Conservation (phyloP, 2,113 vertebrate species). For the Cervus canadensis region DNA sequence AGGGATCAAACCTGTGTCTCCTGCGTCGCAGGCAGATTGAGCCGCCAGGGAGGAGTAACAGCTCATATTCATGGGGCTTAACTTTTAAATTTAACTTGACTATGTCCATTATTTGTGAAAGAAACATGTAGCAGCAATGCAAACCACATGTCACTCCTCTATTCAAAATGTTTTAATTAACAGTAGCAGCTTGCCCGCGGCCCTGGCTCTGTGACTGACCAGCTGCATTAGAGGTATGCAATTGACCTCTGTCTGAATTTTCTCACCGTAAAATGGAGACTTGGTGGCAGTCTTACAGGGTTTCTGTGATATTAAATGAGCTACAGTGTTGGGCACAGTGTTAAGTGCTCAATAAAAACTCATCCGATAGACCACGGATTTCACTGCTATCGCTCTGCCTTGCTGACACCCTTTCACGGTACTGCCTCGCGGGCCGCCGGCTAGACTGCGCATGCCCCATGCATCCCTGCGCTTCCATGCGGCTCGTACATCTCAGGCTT, state of each 20-base stretch:
- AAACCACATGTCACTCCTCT: neutral
- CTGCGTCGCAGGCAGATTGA: neutral
- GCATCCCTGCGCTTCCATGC: neutral
- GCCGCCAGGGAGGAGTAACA: neutral
- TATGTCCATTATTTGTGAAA: neutral
- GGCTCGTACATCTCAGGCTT: no score
- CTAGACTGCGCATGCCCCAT: accelerated
- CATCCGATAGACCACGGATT: accelerated
- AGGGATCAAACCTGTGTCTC: neutral
- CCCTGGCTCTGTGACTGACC: neutral
- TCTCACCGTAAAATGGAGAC: neutral
- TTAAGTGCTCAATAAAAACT: neutral
- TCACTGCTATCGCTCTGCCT: accelerated
- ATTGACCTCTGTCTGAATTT: neutral
- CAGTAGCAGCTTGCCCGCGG: neutral
- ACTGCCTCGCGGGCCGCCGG: neutral
- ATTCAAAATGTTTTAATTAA: neutral
- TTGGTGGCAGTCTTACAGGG: neutral
- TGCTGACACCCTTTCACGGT: accelerated
- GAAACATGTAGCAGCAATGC: neutral
- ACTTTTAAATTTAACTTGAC: neutral
- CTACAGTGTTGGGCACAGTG: no score
- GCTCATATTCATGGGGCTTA: neutral
- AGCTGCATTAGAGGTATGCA: neutral
- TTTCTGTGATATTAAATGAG: neutral